Evolutionary conservation across 2,797 vertebrate species (phyloP).

Genomic region (Siniperca scherzeri): DNA sequence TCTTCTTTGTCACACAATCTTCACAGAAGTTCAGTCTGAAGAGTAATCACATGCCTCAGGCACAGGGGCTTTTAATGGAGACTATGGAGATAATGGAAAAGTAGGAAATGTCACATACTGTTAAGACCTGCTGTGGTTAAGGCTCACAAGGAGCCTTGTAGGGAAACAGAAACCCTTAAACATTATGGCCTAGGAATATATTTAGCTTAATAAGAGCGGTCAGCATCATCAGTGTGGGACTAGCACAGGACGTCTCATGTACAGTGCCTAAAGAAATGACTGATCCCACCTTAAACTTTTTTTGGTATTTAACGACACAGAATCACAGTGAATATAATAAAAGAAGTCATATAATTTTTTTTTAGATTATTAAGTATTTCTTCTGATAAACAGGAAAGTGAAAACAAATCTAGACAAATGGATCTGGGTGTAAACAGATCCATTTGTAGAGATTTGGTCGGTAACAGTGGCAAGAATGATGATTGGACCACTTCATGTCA

Average conservation of each 20-base stretch:
- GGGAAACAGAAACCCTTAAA: not conserved
- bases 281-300: not conserved
- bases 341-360: not conserved
- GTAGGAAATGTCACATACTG: conserved; percentile 58
- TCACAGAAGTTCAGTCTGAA: conserved; percentile 49
- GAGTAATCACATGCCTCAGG: conserved; percentile 22
- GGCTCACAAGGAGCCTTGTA: not conserved
- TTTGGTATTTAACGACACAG: not conserved
- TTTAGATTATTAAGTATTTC: not conserved
- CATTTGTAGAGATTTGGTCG: not conserved
- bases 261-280: not conserved
- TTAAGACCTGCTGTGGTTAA: conserved; percentile 12
- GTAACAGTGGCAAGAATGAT: not conserved
- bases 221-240: not conserved
- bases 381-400: not conserved
- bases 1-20: conserved; percentile 38
- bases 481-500: not conserved
- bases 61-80: conserved; percentile 22
- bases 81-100: conserved; percentile 29
- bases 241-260: not conserved
- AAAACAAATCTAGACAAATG: not conserved
- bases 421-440: not conserved
- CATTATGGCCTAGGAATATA: not conserved
- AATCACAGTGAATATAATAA: not conserved
- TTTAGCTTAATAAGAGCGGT: not conserved